Base-by-base conservation (phyloP, 2,113 vertebrate species). In the Phycodurus eques region DNA sequence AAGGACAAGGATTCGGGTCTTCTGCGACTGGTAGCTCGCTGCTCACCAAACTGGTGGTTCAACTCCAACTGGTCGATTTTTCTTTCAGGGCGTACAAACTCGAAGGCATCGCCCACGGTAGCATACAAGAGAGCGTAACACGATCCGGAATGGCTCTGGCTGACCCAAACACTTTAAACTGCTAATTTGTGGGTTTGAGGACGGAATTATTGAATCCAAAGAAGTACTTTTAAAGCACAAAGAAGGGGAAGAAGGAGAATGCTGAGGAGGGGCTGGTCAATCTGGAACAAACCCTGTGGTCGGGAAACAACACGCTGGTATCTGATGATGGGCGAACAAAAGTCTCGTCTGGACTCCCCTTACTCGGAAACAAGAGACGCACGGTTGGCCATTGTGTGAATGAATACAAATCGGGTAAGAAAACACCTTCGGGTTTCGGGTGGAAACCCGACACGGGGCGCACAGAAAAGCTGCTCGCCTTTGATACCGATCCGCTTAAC, bases 321-420 rank as follows among this genome's bases (percentile, higher is more conserved):
- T 92, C 90, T 82, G 73, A 87, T 92, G 90, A 90, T 89, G 76
- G 82, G 81, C 14, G 74, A 91, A 92, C 91, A 92, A 93, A 92
- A 91, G 92, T 91, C 87, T 82, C 71, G 88, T 92, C 89, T 90
- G 91, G 89, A 90, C 89, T 92, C 90, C 88, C 89, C 89, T 92
- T 92, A 92, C 92, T 89, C 85, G 85, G 91, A 91, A 92, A 92
- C 87, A 89, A 84, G 92, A 92, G 89, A 90, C 82, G 82, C 87
- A 81, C 87, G 79, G 84, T 85, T 80, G 78, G 78, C 86, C 88
- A 89, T 92, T 92, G 90, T 92, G 92, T 88, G 90, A 91, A 89
- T 89, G 90, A 91, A 93, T 91, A 93, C 87, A 92, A 92, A 92
- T 91, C 91, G 91, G 91, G 91, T 92, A 92, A 93, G 90, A 90